Conservation (phyloP, 2,113 vertebrate species). For the Semnornis frantzii region DNA sequence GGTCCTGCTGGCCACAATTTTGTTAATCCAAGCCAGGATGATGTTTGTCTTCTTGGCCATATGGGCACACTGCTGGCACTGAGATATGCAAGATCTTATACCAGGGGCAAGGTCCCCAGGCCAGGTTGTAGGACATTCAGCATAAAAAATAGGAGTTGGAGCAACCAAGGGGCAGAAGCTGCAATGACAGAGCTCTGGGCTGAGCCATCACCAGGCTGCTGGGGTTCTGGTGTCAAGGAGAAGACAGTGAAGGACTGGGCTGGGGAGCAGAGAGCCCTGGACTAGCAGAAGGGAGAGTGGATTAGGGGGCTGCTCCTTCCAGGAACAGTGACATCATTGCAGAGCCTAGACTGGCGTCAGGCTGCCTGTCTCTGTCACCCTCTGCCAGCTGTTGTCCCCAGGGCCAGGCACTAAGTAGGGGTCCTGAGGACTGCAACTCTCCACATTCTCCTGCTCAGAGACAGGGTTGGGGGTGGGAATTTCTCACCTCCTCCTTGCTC, state of each 20-base stretch:
- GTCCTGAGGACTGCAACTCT: accelerated
- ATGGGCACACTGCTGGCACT: background rate
- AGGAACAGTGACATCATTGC: background rate
- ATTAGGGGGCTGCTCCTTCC: background rate
- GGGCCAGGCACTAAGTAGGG: background rate
- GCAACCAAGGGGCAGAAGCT: background rate
- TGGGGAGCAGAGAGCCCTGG: background rate
- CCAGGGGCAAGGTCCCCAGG: background rate
- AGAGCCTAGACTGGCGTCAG: background rate
- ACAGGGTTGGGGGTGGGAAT: accelerated
- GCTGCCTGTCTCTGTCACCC: background rate
- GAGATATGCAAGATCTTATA: background rate
- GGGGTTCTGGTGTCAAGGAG: background rate
- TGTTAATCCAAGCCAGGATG: background rate
- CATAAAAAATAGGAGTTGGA: background rate
- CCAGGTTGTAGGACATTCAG: background rate
- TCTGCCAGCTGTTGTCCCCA: background rate
- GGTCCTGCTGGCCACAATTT: background rate
- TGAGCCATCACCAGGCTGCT: background rate
- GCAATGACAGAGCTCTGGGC: background rate
- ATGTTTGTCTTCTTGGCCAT: background rate
- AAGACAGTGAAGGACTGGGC: background rate
- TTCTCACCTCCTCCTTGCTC: constrained; percentile 88
- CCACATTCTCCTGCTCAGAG: background rate
- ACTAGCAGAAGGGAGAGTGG: background rate